Conservation (phyloP, 1,140 invertebrate genomes). For the Ladona fulva region DNA sequence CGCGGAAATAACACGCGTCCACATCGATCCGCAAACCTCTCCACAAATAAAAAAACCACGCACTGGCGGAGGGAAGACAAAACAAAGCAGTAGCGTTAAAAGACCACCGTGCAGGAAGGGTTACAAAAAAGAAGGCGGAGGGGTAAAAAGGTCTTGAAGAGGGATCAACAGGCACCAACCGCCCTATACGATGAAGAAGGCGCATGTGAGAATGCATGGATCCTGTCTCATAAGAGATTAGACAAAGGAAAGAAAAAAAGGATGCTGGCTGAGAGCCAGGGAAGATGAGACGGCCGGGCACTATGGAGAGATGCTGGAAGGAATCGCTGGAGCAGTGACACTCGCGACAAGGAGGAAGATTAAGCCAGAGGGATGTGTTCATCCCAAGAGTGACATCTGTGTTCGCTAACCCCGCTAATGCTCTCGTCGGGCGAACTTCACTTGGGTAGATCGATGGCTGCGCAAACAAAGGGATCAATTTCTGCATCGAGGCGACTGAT, state of each 20-base stretch:
- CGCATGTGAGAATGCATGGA: neutral
- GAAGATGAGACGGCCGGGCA: neutral
- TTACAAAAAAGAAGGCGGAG: too few species aligned
- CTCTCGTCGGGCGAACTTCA: neutral
- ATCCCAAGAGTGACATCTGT: neutral
- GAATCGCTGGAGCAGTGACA: neutral
- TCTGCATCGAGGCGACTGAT: neutral
- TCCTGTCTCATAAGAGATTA: too few species aligned
- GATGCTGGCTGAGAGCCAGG: neutral
- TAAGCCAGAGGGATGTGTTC: neutral
- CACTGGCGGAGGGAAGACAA: too few species aligned
- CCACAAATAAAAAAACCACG: too few species aligned
- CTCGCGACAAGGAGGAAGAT: neutral
- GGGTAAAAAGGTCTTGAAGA: too few species aligned
- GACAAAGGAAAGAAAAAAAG: neutral
- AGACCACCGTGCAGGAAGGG: too few species aligned
- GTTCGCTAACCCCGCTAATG: neutral
- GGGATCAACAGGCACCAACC: too few species aligned
- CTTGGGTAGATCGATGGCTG: neutral
- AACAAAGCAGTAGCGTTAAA: too few species aligned
- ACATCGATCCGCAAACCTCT: too few species aligned
- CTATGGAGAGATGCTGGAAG: neutral
- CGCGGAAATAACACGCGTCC: too few species aligned
- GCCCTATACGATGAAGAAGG: neutral
- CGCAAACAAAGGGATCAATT: neutral